A percentile compares a stretch with the other conserved stretches of the same genome.
phyloP scores from a whole-genome alignment of 2,797 vertebrate species.

The Malacoctenus gilli region DNA sequence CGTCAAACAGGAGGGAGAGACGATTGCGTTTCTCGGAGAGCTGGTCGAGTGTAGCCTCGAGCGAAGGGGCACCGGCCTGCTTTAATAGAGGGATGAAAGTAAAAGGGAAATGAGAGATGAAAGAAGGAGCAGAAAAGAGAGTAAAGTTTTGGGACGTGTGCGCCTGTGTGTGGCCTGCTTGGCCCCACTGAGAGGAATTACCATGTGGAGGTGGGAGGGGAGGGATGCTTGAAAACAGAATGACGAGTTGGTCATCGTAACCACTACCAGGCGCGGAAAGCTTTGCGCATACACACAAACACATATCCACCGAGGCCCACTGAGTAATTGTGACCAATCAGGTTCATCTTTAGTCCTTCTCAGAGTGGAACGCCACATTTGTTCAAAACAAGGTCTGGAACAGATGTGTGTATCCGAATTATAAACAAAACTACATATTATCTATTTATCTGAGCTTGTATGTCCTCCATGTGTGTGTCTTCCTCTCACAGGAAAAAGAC shows the following conservation, averaged over 20 bases:
- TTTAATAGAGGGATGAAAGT: constrained; percentile 74
- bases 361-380: constrained; percentile 53
- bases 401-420: constrained; percentile 60
- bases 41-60: constrained; percentile 50
- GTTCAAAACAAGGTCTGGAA: constrained; percentile 36
- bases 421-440: too few species aligned
- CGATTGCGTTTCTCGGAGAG: constrained; percentile 65
- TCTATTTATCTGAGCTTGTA: too few species aligned
- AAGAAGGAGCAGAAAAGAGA: constrained; percentile 46
- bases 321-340: constrained; percentile 57
- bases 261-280: constrained; percentile 53
- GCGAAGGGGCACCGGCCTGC: constrained; percentile 51
- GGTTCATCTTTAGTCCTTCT: constrained; percentile 46
- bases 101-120: constrained; percentile 62
- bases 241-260: constrained; percentile 71
- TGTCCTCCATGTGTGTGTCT: too few species aligned
- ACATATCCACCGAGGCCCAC: constrained; percentile 24
- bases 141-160: constrained; percentile 35
- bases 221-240: constrained; percentile 59
- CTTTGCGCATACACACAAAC: constrained; percentile 14
- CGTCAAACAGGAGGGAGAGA: constrained; percentile 52
- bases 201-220: constrained; percentile 44
- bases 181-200: constrained; percentile 53
- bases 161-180: constrained; percentile 51
- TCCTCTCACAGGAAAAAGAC: too few species aligned